phyloP scores from a whole-genome alignment of 1,140 invertebrate species.

The Nebria ingens region DNA sequence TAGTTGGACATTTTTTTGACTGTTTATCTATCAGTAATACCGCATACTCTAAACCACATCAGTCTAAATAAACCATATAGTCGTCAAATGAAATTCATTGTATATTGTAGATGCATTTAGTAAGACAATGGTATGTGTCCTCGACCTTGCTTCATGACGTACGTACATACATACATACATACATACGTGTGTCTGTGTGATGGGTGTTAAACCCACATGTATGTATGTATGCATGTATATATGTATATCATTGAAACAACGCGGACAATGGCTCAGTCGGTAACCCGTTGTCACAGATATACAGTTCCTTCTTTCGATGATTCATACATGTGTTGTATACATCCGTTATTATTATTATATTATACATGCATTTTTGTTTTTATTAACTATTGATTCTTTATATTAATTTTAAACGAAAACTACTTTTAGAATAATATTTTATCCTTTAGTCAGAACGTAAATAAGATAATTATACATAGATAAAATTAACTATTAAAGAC shows the following conservation, averaged over 20 bases:
- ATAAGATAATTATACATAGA: neutral
- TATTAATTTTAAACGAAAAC: neutral
- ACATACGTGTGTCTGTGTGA: neutral
- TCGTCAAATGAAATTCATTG: neutral
- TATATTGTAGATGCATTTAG: neutral
- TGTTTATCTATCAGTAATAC: neutral
- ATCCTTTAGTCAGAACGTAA: neutral
- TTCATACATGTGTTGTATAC: neutral
- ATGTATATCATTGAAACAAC: neutral
- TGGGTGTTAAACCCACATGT: neutral
- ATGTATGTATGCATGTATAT: neutral
- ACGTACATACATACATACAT: neutral
- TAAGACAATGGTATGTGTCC: neutral
- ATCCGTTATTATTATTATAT: neutral
- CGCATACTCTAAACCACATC: neutral
- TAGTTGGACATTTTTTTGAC: neutral
- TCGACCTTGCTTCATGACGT: neutral
- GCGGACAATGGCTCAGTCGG: neutral
- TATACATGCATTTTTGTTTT: neutral
- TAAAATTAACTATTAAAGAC: neutral
- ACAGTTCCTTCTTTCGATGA: neutral
- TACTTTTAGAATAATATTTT: neutral
- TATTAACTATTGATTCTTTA: neutral
- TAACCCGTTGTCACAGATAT: too few relatives aligned
- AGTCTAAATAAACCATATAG: neutral